Conservation (phyloP, 2,113 vertebrate genomes). For the Cryptoleucopteryx plumbea region DNA sequence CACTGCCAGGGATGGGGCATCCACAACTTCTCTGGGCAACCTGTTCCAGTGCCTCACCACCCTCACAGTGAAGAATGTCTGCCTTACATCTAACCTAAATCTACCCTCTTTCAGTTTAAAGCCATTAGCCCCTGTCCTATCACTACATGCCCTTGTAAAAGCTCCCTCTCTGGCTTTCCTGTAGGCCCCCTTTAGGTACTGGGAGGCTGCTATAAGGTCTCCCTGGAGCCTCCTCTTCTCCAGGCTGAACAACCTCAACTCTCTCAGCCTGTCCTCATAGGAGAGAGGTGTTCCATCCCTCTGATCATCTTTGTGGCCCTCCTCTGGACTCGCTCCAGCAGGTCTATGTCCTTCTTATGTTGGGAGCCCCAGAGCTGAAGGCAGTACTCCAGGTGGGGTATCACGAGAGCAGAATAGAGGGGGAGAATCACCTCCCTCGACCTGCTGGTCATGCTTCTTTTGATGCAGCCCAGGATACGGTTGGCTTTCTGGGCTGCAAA, state of each 20-base stretch:
- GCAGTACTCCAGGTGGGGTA: too few relatives aligned
- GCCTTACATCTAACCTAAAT: too few relatives aligned
- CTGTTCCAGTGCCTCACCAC: neutral
- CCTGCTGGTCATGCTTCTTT: neutral
- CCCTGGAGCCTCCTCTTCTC: too few relatives aligned
- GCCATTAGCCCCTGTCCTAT: too few relatives aligned
- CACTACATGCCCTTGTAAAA: too few relatives aligned
- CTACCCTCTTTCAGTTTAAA: too few relatives aligned
- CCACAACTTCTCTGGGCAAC: neutral
- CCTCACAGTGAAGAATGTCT: too few relatives aligned
- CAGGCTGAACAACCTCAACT: neutral
- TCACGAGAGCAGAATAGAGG: neutral
- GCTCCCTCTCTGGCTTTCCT: too few relatives aligned
- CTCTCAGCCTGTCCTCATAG: neutral
- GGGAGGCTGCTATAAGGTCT: too few relatives aligned
- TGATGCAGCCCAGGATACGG: neutral
- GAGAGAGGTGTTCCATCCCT: neutral
- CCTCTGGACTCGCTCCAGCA: neutral
- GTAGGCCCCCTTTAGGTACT: too few relatives aligned
- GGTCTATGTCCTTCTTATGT: neutral
- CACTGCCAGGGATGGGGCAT: neutral
- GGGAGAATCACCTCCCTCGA: too few relatives aligned
- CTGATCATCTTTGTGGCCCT: neutral
- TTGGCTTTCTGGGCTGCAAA: neutral
- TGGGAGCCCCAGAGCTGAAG: neutral